Conservation (phyloP, 2,113 vertebrate species). For the Eclectus roratus region DNA sequence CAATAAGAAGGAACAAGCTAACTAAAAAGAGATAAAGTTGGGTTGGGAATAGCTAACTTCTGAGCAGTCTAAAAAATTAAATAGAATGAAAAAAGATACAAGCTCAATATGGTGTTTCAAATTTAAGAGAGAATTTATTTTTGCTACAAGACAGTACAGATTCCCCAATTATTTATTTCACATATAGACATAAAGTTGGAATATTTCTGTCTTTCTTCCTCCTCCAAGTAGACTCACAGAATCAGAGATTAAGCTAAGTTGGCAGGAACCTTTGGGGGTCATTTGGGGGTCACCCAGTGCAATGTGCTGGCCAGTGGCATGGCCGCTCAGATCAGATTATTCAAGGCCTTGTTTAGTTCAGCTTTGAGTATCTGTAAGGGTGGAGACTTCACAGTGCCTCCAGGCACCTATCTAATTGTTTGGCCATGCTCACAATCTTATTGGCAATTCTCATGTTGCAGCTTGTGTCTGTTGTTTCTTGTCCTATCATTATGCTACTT, state of each 20-base stretch:
- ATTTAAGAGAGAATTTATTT: conserved; percentile 5
- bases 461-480: neutral
- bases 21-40: neutral
- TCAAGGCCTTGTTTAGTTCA: neutral
- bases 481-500: neutral
- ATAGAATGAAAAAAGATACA: neutral
- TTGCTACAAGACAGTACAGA: neutral
- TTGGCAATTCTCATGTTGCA: neutral
- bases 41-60: neutral
- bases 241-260: neutral
- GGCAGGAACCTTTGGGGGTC: neutral
- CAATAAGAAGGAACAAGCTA: neutral
- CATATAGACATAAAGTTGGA: neutral
- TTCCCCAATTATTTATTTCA: neutral
- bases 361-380: neutral
- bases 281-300: neutral
- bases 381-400: neutral
- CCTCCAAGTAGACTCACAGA: neutral
- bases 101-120: neutral
- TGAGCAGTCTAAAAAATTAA: neutral
- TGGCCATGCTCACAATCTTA: neutral
- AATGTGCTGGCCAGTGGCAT: rapidly evolving
- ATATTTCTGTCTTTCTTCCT: neutral
- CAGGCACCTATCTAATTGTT: neutral
- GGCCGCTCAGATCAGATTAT: neutral